Base-by-base conservation (phyloP, 2,113 vertebrate species). In the Phrynocephalus versicolor region DNA sequence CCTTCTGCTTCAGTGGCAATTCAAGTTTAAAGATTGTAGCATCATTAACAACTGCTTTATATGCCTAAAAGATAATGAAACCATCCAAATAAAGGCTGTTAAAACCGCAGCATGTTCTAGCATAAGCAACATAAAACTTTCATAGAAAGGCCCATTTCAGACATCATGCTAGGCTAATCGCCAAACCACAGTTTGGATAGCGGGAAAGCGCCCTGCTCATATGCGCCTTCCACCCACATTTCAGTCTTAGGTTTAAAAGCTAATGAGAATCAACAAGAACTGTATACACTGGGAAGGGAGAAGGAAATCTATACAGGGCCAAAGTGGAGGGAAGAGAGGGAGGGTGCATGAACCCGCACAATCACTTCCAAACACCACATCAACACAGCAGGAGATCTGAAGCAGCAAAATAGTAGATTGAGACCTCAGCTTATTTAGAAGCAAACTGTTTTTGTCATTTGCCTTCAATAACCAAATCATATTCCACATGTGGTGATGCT, bases 11-110 rank as follows among this genome's bases (percentile, higher is more conserved):
- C 97, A 98, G 90, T 78, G 99, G 98, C 87, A 99, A 97, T 93
- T 99, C 99, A 96, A 99, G 96, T 96, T 99, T 99, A 97, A 99
- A 99, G 96, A 99, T 99, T 14, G 98, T 99, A 94, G 99, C 98
- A 92, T 99, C 99, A 84, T 99, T 99, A 92, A 99, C 99, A 86
- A 99, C 99, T 80, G 99, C 98, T 96, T 99, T 99, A 94, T 99
- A 99, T 0, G 99, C 98, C 98, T 99, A 93, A 94, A 92, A 95
- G 33, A 94, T 92, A 73, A 89, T 45, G 6, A 88, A 55, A 67
- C 84, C 39, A 86, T 90, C 67, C 86, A 89, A 10, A 58, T 89
- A 77, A 82, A 51, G 51, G 77, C 19, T 60, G 21, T 84, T 62
- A 64, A n/a, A 10, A 39, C n/a, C 2, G 2, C 2, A 64, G 39